Conservation (phyloP, 1,140 invertebrate species). For the Propsilocerus akamusi region DNA sequence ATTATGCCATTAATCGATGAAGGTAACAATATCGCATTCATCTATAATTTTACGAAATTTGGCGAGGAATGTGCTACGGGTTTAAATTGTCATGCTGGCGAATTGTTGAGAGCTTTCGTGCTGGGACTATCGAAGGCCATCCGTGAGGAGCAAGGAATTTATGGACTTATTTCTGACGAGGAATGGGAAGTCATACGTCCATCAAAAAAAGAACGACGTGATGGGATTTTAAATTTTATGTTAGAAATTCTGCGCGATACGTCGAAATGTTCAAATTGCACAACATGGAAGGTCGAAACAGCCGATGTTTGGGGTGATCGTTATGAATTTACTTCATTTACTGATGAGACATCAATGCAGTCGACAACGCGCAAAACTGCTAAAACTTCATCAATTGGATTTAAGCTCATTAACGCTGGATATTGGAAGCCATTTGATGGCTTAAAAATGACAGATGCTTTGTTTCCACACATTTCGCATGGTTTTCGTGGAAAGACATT, state of each 20-base stretch:
- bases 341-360: background rate
- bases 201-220: slow-evolving; percentile 39
- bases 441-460: slow-evolving; percentile 37
- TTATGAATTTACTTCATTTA: background rate
- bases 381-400: slow-evolving; percentile 9
- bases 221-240: slow-evolving; percentile 37
- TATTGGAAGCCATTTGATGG: slow-evolving; percentile 53
- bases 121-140: slow-evolving; percentile 43
- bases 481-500: slow-evolving; percentile 56
- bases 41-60: slow-evolving; percentile 44
- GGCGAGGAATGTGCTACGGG: slow-evolving; percentile 26
- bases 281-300: slow-evolving; percentile 39
- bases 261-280: slow-evolving; percentile 41
- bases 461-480: slow-evolving; percentile 61
- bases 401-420: slow-evolving; percentile 40
- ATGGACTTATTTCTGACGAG: slow-evolving; percentile 54
- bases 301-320: slow-evolving; percentile 46
- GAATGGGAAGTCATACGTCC: slow-evolving; percentile 60
- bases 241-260: slow-evolving; percentile 29
- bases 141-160: slow-evolving; percentile 41
- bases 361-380: background rate
- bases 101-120: slow-evolving; percentile 38
- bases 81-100: slow-evolving; percentile 38
- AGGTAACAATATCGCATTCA: slow-evolving; percentile 66
- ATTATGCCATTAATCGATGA: slow-evolving; percentile 36